These are phyloP conservation scores for Temnothorax curvispinosus DNA, from an alignment of 1,140 invertebrate species.

Conservation along the genomic window DNA sequence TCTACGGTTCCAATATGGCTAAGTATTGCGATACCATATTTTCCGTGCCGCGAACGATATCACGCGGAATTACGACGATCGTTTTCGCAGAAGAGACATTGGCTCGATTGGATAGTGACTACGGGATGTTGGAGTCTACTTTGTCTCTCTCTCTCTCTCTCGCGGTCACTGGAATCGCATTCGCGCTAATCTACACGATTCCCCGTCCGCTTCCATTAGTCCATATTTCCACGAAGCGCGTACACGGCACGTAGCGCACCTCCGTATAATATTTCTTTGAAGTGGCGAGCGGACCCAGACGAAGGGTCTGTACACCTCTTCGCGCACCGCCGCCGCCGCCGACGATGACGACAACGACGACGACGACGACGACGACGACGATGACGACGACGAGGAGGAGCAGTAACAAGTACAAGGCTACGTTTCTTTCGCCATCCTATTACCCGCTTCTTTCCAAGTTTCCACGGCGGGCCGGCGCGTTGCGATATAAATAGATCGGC, in stretches of 20 bases:
- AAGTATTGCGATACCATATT: not conserved
- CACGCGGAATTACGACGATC: not conserved
- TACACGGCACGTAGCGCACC: not conserved
- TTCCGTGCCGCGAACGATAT: not conserved
- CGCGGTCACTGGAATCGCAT: conserved; percentile 4
- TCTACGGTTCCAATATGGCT: not conserved
- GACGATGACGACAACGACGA: not conserved
- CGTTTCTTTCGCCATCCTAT: conserved; percentile 31
- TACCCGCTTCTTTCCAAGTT: conserved; percentile 47
- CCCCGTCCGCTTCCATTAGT: conserved; percentile 39
- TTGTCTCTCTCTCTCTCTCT: not conserved
- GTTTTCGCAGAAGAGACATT: conserved; percentile 43
- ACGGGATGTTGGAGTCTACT: not conserved
- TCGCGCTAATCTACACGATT: conserved; percentile 45
- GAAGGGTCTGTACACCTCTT: not conserved
- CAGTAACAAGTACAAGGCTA: conserved; percentile 46
- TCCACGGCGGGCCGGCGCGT: conserved; percentile 22
- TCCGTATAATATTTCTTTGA: conserved; percentile 16
- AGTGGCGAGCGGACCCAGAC: not conserved
- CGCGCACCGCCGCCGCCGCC: not conserved
- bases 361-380: not conserved
- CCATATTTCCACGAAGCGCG: conserved; percentile 49
- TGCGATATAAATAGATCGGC: conserved; percentile 67
- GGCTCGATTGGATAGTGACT: conserved; percentile 42
- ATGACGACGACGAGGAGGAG: not conserved